Evolutionary conservation across 2,113 vertebrate species (phyloP).

Genomic region (Mobula hypostoma): DNA sequence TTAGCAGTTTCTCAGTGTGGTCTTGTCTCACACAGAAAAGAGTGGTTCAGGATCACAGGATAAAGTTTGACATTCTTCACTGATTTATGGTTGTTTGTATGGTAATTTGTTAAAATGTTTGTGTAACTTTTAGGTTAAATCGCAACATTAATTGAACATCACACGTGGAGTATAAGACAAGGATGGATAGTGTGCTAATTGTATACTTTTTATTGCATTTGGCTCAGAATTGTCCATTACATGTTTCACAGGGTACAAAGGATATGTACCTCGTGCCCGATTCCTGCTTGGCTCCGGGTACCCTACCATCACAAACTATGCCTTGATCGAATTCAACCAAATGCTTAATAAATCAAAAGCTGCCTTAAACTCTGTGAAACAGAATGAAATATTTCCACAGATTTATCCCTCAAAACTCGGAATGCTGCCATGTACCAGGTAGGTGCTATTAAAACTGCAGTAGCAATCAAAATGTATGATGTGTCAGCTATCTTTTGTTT

Average conservation of each 20-base stretch:
- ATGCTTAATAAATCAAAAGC: slow-evolving; percentile 35
- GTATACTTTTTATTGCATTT: not conserved
- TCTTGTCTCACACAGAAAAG: too few species aligned
- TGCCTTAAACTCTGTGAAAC: slow-evolving; percentile 3
- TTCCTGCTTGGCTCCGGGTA: slow-evolving; percentile 57
- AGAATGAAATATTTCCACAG: slow-evolving; percentile 37
- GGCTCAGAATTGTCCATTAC: not conserved
- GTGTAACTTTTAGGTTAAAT: too few species aligned
- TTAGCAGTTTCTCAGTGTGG: too few species aligned
- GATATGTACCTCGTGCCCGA: slow-evolving; percentile 54
- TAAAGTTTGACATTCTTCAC: too few species aligned
- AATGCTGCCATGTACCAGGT: slow-evolving; percentile 68
- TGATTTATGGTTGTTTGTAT: too few species aligned
- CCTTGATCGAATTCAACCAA: slow-evolving; percentile 57
- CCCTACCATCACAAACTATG: slow-evolving; percentile 53
- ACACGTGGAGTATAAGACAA: too few species aligned
- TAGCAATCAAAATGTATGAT: not conserved
- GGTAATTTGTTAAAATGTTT: too few species aligned
- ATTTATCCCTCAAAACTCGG: slow-evolving; percentile 51
- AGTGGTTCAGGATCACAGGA: too few species aligned
- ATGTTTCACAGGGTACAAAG: slow-evolving; percentile 54
- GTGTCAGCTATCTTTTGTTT: not conserved
- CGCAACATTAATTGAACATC: too few species aligned
- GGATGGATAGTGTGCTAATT: not conserved
- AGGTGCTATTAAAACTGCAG: slow-evolving; percentile 18